These are phyloP conservation scores for Adelphocoris suturalis DNA, from an alignment of 2,888 invertebrate genomes.

Conservation along the genomic window DNA sequence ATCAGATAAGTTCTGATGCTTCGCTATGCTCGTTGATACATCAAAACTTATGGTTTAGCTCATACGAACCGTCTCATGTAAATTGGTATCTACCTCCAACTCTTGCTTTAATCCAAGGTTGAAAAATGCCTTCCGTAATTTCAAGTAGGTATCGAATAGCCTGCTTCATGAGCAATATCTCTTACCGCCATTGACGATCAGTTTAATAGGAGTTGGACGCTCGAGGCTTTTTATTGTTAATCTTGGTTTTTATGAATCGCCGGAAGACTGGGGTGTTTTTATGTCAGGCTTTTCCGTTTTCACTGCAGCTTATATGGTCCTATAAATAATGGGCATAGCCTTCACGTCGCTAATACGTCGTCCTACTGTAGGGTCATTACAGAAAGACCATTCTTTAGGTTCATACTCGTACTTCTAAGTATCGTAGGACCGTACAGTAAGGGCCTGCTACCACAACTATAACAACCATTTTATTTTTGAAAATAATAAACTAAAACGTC, in stretches of 20 bases:
- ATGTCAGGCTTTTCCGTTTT: background rate
- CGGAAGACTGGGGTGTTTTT: background rate
- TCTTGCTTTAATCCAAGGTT: no score
- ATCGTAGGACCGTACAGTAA: no score
- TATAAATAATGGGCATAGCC: background rate
- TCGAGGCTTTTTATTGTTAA: background rate
- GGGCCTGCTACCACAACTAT: no score
- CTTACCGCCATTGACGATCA: background rate
- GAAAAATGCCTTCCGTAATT: background rate
- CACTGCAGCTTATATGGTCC: background rate
- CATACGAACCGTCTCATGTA: no score
- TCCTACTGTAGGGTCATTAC: background rate
- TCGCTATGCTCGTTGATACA: no score
- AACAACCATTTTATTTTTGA: no score
- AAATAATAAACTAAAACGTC: no score
- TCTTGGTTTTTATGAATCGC: background rate
- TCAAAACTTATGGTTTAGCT: no score
- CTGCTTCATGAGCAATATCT: background rate
- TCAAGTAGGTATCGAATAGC: background rate
- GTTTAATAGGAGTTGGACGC: background rate
- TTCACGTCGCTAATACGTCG: background rate
- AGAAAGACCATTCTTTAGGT: background rate
- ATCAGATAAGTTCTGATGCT: no score
- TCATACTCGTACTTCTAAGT: no score
- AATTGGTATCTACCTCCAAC: no score